Evolutionary conservation across 2,888 invertebrate species (phyloP), one percentile per base, ranked within the genome.

Genomic region (Morpho deidamia): DNA sequence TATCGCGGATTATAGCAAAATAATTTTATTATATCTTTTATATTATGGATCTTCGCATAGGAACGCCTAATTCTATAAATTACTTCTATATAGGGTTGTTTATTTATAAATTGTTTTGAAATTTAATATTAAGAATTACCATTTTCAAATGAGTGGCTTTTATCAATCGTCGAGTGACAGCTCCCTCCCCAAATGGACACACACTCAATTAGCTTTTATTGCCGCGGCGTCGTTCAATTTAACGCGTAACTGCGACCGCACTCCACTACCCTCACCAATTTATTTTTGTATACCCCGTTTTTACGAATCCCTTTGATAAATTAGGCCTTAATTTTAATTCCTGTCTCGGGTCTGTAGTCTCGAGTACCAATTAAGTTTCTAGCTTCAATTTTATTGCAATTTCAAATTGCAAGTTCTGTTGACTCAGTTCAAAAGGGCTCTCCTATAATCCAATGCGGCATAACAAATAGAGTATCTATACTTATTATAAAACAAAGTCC

Each of bases 201-300:
- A 83, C 84, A 84, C 82, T 83, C 86, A 86, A 86, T 86, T 85
- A 86, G 78, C 74, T 82, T 84, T 84, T 82, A 86, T 82, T 74
- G 78, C 81, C 73, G 67, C 72, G 66, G 76, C 71, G 81, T 74
- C 78, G 82, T 83, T 84, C 84, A 84, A 84, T 84, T 82, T 84
- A 78, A 83, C 83, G 79, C 82, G 79, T 76, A 80, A 83, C 81
- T 78, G 76, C 76, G 74, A 73, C 81, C 84, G 73, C 81, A 76
- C 73, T 76, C 70, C 69, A 70, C 67, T 66, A 70, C 71, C 61
- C 54, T 23, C 33, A 73, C 72, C 79, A 82, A 81, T 82, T 82
- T 84, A 78, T 84, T 83, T 83, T 83, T 83, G 81, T 83, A 78
- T 78, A 72, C 73, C 71, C 70, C 72, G 71, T 63, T 66, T 67